Percentiles rank a stretch among this genome's conserved stretches.
Conservation (phyloP, 2,888 invertebrate species). For the Cosmopolites sordidus region DNA sequence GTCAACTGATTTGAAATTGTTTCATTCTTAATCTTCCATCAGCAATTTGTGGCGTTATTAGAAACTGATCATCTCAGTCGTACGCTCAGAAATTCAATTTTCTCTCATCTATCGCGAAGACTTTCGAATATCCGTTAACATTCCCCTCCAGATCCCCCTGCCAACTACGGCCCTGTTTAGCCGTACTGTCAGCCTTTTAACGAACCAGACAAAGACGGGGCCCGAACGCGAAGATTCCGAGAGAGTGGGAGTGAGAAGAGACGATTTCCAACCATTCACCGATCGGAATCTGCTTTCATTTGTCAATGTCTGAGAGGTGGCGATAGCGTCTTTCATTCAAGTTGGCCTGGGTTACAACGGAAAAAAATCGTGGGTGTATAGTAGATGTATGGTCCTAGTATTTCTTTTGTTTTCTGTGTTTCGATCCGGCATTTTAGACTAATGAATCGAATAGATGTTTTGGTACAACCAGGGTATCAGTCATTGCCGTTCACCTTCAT, state of each 20-base stretch:
- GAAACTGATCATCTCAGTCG: slow-evolving; percentile 12
- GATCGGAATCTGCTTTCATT: slow-evolving; percentile 74
- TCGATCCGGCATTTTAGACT: background rate
- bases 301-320: slow-evolving; percentile 66
- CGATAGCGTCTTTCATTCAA: slow-evolving; percentile 42
- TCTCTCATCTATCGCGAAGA: too few relatives aligned
- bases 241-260: too few relatives aligned
- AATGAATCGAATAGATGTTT: background rate
- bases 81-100: too few relatives aligned
- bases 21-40: slow-evolving; percentile 24
- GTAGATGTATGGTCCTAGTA: background rate
- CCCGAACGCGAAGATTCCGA: too few relatives aligned
- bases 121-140: too few relatives aligned
- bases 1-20: slow-evolving; percentile 22
- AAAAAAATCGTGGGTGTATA: slow-evolving; percentile 1
- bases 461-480: too few relatives aligned
- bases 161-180: too few relatives aligned
- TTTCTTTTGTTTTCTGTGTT: slow-evolving; percentile 1
- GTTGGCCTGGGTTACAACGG: background rate
- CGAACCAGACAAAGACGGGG: too few relatives aligned
- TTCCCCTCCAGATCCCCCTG: too few relatives aligned
- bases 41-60: slow-evolving; percentile 26
- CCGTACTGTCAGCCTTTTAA: too few relatives aligned
- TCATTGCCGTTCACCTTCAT: too few relatives aligned
- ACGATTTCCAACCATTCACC: slow-evolving; percentile 52